phyloP scores from a whole-genome alignment of 2,113 vertebrate species.

The Martes martes region DNA sequence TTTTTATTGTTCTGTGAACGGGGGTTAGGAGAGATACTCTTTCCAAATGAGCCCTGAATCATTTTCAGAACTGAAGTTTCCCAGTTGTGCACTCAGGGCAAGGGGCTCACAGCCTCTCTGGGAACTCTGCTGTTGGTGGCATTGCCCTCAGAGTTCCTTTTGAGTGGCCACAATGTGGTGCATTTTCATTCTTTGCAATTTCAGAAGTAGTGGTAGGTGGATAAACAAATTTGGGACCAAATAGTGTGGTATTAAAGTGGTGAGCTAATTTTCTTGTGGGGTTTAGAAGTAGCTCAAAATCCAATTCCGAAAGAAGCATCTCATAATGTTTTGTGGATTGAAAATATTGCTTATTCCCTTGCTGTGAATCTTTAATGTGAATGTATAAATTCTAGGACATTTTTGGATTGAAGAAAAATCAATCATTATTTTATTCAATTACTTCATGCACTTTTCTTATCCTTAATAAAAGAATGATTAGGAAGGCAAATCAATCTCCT shows the following conservation, averaged over 20 bases:
- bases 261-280: background rate
- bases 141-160: background rate
- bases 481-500: background rate
- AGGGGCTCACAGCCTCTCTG: background rate
- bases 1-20: background rate
- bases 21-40: background rate
- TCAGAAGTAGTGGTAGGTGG: background rate
- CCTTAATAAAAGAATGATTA: background rate
- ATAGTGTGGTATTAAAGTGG: background rate
- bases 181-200: background rate
- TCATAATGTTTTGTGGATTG: background rate
- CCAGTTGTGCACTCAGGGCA: background rate
- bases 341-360: background rate
- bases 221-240: background rate
- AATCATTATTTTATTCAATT: conserved; percentile 2
- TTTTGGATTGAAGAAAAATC: background rate
- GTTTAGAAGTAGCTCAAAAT: conserved; percentile 15
- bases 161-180: background rate
- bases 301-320: background rate
- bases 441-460: background rate
- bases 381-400: background rate
- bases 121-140: background rate
- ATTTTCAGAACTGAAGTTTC: background rate
- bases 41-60: background rate
- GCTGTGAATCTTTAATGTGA: background rate